Evolutionary conservation across 1,140 invertebrate genomes (phyloP).

Genomic region (Arion vulgaris): DNA sequence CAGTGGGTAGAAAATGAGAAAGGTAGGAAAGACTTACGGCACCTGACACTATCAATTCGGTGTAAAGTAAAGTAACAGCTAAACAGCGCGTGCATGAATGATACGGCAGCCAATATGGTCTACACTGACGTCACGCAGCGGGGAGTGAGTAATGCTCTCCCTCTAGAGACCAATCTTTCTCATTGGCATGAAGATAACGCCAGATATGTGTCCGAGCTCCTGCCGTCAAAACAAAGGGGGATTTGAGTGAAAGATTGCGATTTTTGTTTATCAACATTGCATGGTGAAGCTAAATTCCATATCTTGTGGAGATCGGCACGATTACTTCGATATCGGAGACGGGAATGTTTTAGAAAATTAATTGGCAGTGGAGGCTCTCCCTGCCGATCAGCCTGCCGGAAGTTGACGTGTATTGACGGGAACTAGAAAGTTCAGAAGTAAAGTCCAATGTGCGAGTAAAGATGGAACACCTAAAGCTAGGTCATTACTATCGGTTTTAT

Average conservation of each 20-base stretch:
- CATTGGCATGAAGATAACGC: conserved; percentile 2
- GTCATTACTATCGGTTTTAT: too few species aligned
- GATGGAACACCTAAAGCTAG: too few species aligned
- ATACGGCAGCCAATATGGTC: conserved; percentile 9
- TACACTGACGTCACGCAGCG: conserved; percentile 1
- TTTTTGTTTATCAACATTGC: background rate
- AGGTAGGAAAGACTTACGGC: background rate
- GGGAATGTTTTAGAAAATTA: background rate
- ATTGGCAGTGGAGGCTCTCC: background rate
- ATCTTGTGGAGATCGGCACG: background rate
- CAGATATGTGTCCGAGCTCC: background rate
- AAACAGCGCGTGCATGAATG: background rate
- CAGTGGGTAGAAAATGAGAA: too few species aligned
- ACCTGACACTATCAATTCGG: background rate
- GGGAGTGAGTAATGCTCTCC: background rate
- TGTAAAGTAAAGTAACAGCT: background rate
- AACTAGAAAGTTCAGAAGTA: too few species aligned
- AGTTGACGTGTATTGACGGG: too few species aligned
- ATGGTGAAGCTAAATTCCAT: background rate
- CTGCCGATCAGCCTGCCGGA: too few species aligned
- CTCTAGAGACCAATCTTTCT: conserved; percentile 12
- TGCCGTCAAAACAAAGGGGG: conserved; percentile 13
- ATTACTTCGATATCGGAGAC: background rate
- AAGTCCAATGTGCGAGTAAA: too few species aligned
- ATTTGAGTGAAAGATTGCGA: background rate